Evolutionary conservation across 2,888 invertebrate genomes (phyloP), one percentile per base, ranked within the genome.

Genomic region (Leucophenga montana): DNA sequence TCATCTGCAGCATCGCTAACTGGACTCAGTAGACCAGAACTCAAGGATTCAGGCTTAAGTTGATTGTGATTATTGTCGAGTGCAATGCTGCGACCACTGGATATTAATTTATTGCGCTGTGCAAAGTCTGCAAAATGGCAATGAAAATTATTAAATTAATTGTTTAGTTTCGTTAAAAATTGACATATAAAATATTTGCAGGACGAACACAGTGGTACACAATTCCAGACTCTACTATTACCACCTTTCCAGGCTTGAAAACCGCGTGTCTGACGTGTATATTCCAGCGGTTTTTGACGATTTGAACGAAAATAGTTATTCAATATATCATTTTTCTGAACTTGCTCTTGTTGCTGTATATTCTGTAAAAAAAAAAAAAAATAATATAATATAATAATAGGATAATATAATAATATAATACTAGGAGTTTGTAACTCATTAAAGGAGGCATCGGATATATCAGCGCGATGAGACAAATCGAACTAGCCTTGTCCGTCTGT

Each of bases 261-360:
- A 71, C 90, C 90, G 80, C 90, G 89, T 67, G 88, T 88, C 78
- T 91, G 91, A 75, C 90, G 91, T 3, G 93, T 87, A 44, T 93
- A 87, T 79, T 92, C 72, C 91, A 68, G 76, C 9, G 20, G 92
- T 91, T 78, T 94, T 87, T 85, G 91, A 90, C 14, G 93, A 92
- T 80, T 78, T 56, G 82, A 70, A 3, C 93, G 93, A 88, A 95
- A 95, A 86, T 95, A 95, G 78, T 91, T 93, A 62, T 91, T 92
- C 0, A 93, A 92, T 70, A 94, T 90, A 75, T 93, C 92, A 72
- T 92, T 91, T 71, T 90, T 90, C 68, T 90, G 46, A 1, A 48
- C 14, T 46, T 64, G 44, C 48, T 50, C 50, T 8, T 50, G 16
- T 8, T 70, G 64, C 13, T 54, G 68, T 9, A 13, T 18, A 20